Evolutionary conservation across 2,888 invertebrate species (phyloP), one percentile per base, ranked within the genome.

Genomic region (Diploptera punctata): DNA sequence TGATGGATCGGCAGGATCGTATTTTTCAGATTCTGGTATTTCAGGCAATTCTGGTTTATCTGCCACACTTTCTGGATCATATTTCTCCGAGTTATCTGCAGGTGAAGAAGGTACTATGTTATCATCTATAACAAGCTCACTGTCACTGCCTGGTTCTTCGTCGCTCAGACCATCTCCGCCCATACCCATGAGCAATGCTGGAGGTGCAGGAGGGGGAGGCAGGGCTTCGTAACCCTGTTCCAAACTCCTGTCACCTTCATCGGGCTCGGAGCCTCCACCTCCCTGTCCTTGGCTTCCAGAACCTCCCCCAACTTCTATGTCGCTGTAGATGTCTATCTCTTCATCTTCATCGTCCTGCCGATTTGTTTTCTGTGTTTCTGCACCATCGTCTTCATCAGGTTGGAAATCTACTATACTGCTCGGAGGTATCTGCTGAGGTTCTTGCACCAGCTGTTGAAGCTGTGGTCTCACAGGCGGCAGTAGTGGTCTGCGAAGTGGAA

Each of bases 281-380:
- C 68, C 60, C 21, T 18, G 24, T n/a, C 62, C 60, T 7, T 69
- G 65, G 29, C 57, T 61, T 7, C 65, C 49, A 19, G 62, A 49
- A 16, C 49, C 61, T 61, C 67, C 76, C 54, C 77, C 78, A 19
- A 78, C 84, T 79, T 89, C 89, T 57, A 89, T 88, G 76, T 90
- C 89, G 75, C 88, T 87, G 77, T 89, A 90, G 76, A 89, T 86
- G 77, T 90, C 89, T 47, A 87, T 83, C 74, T 89, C 88, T 49
- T 81, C 81, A 52, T 79, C 79, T 57, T 79, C 80, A 26, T 78
- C 74, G 7, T 72, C 62, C 4, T 71, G 71, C n/a, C 52, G 49
- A 3, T 26, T 24, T 52, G 60, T 19, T 44, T 57, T 69, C 44
- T 69, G 69, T 26, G n/a, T 21, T 3, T 57, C 67, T 21, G 62